These are phyloP conservation scores for Rousettus leschenaultii DNA, from an alignment of 2,113 vertebrate genomes.

Conservation along the genomic window DNA sequence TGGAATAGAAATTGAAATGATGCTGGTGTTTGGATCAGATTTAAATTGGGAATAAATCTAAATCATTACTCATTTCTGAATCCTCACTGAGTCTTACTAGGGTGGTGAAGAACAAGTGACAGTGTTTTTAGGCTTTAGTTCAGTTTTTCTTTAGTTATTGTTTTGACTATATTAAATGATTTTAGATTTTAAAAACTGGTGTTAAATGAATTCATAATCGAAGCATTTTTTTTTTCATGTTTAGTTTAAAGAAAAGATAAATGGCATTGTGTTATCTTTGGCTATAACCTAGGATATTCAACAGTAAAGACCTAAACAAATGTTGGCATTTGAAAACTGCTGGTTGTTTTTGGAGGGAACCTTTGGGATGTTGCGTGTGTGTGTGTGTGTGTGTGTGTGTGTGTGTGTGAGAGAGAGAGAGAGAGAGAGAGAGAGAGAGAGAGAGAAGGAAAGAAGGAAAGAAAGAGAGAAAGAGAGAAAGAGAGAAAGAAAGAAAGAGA, in stretches of 20 bases:
- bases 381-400: not conserved
- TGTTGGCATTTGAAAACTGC: not conserved
- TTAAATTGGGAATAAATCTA: slow-evolving; percentile 43
- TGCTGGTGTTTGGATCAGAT: slow-evolving; percentile 31
- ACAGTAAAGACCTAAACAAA: not conserved
- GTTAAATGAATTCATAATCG: slow-evolving; percentile 6
- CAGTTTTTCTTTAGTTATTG: slow-evolving; percentile 36
- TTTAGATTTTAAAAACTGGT: slow-evolving; percentile 31
- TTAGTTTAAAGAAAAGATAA: slow-evolving; percentile 38
- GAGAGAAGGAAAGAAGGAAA: too few relatives aligned
- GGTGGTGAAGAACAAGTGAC: not conserved
- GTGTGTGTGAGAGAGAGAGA: not conserved
- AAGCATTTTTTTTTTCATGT: not conserved
- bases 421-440: too few relatives aligned
- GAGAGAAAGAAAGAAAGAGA: too few relatives aligned
- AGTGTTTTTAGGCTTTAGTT: slow-evolving; percentile 13
- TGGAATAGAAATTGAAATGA: slow-evolving; percentile 44
- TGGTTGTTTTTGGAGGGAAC: not conserved
- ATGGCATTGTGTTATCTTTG: slow-evolving; percentile 19
- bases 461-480: not conserved
- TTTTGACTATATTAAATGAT: slow-evolving; percentile 30
- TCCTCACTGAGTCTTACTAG: not conserved
- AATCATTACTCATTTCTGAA: slow-evolving; percentile 35
- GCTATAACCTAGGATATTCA: slow-evolving; percentile 22
- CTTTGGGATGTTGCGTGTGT: not conserved